Percentiles rank a stretch among this genome's conserved stretches.
Conservation (phyloP, 2,888 invertebrate species). For the Schrankia costaestrigalis region DNA sequence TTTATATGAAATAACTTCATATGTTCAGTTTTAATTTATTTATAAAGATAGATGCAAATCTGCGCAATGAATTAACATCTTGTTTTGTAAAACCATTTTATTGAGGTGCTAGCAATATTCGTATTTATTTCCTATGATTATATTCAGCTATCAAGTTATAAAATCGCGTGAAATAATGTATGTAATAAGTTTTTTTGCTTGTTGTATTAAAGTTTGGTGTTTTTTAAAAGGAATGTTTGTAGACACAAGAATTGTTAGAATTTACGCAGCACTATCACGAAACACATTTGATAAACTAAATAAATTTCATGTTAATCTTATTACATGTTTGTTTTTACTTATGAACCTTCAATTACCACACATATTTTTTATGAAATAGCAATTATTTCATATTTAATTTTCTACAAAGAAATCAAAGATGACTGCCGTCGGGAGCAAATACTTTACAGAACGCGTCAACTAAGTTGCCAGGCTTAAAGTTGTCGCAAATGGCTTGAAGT, state of each 20-base stretch:
- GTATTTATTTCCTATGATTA: slow-evolving; percentile 27
- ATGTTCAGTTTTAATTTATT: no score
- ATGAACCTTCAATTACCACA: slow-evolving; percentile 15
- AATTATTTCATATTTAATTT: no score
- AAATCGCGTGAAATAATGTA: slow-evolving; percentile 27
- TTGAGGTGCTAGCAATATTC: slow-evolving; percentile 43
- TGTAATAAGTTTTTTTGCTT: no score
- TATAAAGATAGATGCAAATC: no score
- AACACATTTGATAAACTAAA: slow-evolving; percentile 74
- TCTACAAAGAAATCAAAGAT: slow-evolving; percentile 2
- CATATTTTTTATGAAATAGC: no score
- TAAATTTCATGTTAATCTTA: slow-evolving; percentile 77
- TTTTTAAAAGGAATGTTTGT: slow-evolving; percentile 52
- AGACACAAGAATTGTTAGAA: slow-evolving; percentile 68
- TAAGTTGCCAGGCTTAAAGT: no score
- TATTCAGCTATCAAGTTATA: slow-evolving; percentile 12
- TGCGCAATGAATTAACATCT: slow-evolving; percentile 39
- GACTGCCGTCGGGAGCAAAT: neutral
- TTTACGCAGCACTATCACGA: slow-evolving; percentile 69
- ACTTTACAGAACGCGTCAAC: neutral
- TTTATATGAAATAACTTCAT: no score
- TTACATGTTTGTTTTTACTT: slow-evolving; percentile 33
- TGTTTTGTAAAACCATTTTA: slow-evolving; percentile 32
- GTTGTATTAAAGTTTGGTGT: slow-evolving; percentile 53
- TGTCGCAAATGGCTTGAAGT: no score